Evolutionary conservation across 2,797 vertebrate species (phyloP).

Genomic region (Pipistrellus nathusii): DNA sequence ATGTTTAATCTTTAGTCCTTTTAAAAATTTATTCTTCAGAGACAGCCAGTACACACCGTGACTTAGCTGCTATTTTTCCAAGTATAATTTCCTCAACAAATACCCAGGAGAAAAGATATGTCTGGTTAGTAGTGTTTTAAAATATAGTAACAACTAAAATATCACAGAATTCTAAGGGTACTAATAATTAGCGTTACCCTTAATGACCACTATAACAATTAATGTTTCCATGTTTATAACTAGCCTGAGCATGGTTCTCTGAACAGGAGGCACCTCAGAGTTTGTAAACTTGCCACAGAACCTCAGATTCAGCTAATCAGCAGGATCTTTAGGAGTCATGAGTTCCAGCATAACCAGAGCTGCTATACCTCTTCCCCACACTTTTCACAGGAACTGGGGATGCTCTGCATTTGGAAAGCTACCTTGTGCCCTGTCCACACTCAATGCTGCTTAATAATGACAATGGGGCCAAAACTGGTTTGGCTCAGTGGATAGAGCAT

Average conservation of each 20-base stretch:
- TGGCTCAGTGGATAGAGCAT: too few relatives aligned
- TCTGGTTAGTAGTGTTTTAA: neutral
- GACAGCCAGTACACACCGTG: neutral
- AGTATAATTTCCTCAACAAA: neutral
- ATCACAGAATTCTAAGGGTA: neutral
- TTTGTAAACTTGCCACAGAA: neutral
- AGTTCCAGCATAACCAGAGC: neutral
- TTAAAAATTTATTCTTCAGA: constrained; percentile 29
- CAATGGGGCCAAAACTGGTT: neutral
- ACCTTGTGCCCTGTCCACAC: neutral
- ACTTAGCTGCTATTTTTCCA: neutral
- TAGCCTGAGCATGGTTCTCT: neutral
- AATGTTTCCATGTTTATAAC: neutral
- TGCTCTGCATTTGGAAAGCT: constrained; percentile 9
- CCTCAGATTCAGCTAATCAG: neutral
- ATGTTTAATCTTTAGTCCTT: constrained; percentile 19
- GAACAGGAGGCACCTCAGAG: neutral
- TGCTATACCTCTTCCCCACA: neutral
- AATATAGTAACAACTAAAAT: neutral
- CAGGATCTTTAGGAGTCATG: neutral
- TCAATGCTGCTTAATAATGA: constrained; percentile 8
- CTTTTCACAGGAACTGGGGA: constrained; percentile 25
- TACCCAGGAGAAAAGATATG: neutral
- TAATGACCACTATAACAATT: neutral
- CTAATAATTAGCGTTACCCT: neutral